Base-by-base conservation (phyloP, 2,888 invertebrate species). In the Listrodromus nycthemerus region DNA sequence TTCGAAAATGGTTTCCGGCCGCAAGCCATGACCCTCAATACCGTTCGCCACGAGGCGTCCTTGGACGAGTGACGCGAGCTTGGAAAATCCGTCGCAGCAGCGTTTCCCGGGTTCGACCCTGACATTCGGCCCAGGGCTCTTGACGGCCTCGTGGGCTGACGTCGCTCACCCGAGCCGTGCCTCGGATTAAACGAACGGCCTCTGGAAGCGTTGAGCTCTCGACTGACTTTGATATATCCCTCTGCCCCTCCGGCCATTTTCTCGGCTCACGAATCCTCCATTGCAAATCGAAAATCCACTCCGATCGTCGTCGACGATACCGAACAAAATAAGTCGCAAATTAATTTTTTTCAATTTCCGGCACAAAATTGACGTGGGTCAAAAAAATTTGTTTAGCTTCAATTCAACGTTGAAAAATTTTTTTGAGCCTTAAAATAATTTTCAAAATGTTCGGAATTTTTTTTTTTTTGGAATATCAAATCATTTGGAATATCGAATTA, bases 21-120 rank as follows among this genome's bases (percentile, higher is more conserved):
- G 70, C 13, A 74, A 61, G 69, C 74, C 82, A 61, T 80, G 83
- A 80, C 83, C 80, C 76, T 66, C 74, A 77, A 84, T 73, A 65
- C 67, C 45, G 52, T 55, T 55, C 73, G 69, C 74, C 78, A 74
- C 77, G 77, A 65, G 80, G 73, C 69, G 65, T 78, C 78, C 84
- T 73, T 76, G 83, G 71, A 82, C 71, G 67, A 69, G 55, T 66
- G 65, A 55, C 50, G 41, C 65, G 41, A 58, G 63, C 70, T 67
- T 73, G 83, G 83, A 76, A 85, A 85, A 83, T 85, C 79, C 83
- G 71, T 84, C 69, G 79, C 75, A 65, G 75, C 69, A 80, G 45
- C 58, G 73, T 83, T 84, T 84, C 84, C 80, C 84, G 82, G 80
- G 84, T 67, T 74, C 74, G 84, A 77, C 85, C 85, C 79, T 86